Base-by-base conservation (phyloP, 1,140 invertebrate species). In the Caerostris darwini region DNA sequence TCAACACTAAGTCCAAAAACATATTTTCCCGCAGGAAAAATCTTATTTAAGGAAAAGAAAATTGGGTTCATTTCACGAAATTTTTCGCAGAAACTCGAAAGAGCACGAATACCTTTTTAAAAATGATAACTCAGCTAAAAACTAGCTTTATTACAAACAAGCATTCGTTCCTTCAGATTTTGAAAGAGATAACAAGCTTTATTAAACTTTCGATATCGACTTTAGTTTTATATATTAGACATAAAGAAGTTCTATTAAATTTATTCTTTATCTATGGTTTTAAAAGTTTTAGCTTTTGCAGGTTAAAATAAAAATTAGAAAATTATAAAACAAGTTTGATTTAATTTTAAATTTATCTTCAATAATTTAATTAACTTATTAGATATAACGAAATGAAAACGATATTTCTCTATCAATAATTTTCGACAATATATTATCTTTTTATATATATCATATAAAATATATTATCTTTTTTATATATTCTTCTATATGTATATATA, bases 41-140 rank as follows among this genome's bases (percentile, higher is more conserved):
- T 71, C 4, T 34, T 34, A n/a, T 34, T 71, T 71, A 34, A n/a
- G 1, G 50, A 8, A 71, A 34, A 71, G 50, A 7, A 71, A 71
- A 71, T 71, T 71, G 69, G n/a, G 19, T 71, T 71, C 69, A 71
- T 71, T 71, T 71, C 19, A 71, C 50, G 69, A 34, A 71, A 71
- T 34, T 10, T 71, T 19, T 10, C 10, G 69, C 69, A 71, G 69
- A 50, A 71, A 71, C 10, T 64, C 61, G 61, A 64, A 17, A 64
- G 17, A 64, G 61, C 17, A 64, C 61, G 17, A 12, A 64, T 4
- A 64, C 34, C 34, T 34, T 34, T 34, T 34, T 34, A 34, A 34
- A 34, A 34, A 34, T 34, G 34, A 34, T 34, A 34, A 34, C 0
- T 34, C 34, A 34, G 34, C 34, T 34, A 17, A 17, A 64, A 64